Evolutionary conservation across 2,113 vertebrate genomes (phyloP).

Genomic region (Hystrix cristata): DNA sequence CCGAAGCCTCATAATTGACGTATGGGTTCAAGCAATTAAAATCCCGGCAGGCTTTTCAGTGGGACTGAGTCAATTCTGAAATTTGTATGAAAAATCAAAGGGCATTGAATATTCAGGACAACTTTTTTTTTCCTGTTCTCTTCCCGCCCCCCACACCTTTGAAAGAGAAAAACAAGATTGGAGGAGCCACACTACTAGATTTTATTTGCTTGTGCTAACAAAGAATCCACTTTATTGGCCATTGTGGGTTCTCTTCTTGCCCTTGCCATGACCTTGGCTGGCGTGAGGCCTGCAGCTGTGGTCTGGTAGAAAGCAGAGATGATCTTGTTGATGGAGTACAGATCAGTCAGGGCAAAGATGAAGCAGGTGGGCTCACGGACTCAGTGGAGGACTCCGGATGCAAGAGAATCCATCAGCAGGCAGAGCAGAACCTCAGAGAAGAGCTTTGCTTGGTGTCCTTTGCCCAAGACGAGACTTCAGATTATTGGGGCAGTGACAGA

Average conservation of each 20-base stretch:
- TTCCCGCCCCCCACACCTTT: not conserved
- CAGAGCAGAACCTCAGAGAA: constrained; percentile 95
- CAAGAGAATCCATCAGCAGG: constrained; percentile 92
- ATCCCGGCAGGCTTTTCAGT: not conserved
- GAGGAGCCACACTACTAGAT: not conserved
- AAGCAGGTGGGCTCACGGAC: constrained; percentile 96
- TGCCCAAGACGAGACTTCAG: constrained; percentile 95
- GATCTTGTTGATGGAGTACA: constrained; percentile 98
- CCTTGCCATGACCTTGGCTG: constrained; percentile 92
- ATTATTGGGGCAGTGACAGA: constrained; percentile 96
- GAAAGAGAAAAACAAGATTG: not conserved
- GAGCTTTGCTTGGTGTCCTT: constrained; percentile 96
- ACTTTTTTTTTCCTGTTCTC: not conserved
- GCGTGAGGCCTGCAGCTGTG: constrained; percentile 78
- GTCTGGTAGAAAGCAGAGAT: constrained; percentile 94
- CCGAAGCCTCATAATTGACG: not conserved
- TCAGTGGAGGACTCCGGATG: constrained; percentile 94
- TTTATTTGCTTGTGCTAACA: constrained; percentile 58
- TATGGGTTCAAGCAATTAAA: not conserved
- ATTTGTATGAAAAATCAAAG: not conserved
- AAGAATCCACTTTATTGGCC: constrained; percentile 83
- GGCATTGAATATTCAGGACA: not conserved
- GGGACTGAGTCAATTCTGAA: not conserved
- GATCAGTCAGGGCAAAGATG: constrained; percentile 94
- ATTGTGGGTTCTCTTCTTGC: constrained; percentile 91